Percentiles rank a stretch among this genome's conserved stretches.
These are phyloP conservation scores for Chondrilla cf. caribensis DNA, from an alignment of 37 sponge, comb jelly and placozoan species.

Conservation along the genomic window DNA sequence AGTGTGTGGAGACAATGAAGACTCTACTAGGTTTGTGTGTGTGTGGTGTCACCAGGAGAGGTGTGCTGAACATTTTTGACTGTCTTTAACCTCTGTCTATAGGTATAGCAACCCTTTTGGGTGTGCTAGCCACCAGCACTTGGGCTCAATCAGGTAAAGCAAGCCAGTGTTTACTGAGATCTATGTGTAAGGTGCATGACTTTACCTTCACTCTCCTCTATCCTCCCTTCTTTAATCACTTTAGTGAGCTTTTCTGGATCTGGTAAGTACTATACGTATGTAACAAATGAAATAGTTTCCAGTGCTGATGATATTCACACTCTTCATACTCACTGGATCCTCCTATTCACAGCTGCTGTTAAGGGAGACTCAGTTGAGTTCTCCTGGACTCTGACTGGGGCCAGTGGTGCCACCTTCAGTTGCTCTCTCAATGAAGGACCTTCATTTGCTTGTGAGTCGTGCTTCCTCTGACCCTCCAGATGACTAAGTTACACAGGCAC, in stretches of 20 bases:
- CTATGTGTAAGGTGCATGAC: background rate
- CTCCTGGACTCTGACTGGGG: conserved; percentile 15
- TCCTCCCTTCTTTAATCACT: background rate
- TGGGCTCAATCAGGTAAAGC: background rate
- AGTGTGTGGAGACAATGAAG: background rate
- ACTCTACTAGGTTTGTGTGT: background rate
- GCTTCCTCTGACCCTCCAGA: too few species aligned
- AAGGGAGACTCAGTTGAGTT: background rate
- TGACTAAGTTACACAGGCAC: too few species aligned
- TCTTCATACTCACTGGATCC: too few species aligned
- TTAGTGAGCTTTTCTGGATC: background rate
- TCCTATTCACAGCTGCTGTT: too few species aligned
- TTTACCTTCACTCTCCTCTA: background rate
- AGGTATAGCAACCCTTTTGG: conserved; percentile 5
- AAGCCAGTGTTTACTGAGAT: background rate
- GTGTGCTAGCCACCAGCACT: conserved; percentile 2
- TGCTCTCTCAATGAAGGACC: conserved; percentile 4
- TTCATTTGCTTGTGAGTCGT: background rate
- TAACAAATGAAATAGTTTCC: too few species aligned
- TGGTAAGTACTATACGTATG: background rate
- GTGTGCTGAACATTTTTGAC: background rate
- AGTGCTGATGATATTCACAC: too few species aligned
- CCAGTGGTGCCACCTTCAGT: background rate
- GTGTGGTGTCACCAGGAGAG: background rate
- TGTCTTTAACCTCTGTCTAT: background rate